Evolutionary conservation across 2,888 invertebrate species (phyloP).

Genomic region (Agonopterix heracliana): DNA sequence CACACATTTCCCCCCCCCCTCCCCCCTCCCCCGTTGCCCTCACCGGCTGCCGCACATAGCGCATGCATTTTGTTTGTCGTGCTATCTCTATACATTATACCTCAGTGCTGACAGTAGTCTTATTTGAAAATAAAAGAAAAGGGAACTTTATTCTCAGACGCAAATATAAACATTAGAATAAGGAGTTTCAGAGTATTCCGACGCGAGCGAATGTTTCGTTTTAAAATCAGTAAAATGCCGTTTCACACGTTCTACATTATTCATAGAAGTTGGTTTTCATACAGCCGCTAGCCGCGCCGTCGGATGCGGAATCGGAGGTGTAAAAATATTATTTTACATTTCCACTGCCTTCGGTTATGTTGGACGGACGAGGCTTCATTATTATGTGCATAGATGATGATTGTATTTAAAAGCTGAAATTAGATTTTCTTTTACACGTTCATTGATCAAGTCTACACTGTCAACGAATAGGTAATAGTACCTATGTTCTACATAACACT

Average conservation of each 20-base stretch:
- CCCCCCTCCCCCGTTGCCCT: too few relatives aligned
- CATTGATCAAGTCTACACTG: too few relatives aligned
- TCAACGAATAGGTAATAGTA: too few relatives aligned
- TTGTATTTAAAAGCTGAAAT: not conserved
- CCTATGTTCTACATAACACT: too few relatives aligned
- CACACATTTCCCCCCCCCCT: too few relatives aligned
- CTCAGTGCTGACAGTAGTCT: too few relatives aligned
- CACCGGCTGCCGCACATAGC: too few relatives aligned
- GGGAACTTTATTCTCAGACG: too few relatives aligned
- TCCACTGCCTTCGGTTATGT: constrained; percentile 4
- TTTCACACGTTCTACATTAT: constrained; percentile 40
- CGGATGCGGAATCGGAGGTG: constrained; percentile 29
- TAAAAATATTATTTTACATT: constrained; percentile 31
- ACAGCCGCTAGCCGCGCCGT: constrained; percentile 13
- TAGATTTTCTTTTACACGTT: not conserved
- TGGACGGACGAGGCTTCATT: constrained; percentile 2
- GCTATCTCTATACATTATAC: too few relatives aligned
- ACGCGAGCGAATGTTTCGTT: constrained; percentile 12
- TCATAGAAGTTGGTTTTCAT: constrained; percentile 43
- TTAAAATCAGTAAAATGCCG: constrained; percentile 28
- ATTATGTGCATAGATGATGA: constrained; percentile 9
- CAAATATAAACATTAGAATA: too few relatives aligned
- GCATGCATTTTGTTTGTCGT: too few relatives aligned
- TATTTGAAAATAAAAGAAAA: too few relatives aligned
- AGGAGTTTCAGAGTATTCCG: not conserved